These are phyloP conservation scores for Hemicrepidius hirtus DNA, from an alignment of 2,888 invertebrate species.

Conservation along the genomic window DNA sequence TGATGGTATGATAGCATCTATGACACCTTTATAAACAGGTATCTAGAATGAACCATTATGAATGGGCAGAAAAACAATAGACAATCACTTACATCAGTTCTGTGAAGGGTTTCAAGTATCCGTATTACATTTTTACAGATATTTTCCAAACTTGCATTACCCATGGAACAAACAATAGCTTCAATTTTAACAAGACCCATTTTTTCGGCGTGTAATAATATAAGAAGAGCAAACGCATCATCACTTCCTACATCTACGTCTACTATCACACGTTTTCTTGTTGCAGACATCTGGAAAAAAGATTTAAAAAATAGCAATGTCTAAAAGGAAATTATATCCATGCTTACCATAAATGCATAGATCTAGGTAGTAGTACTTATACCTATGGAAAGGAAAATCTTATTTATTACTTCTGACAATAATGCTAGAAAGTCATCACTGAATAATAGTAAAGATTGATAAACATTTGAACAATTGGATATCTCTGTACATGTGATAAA, in stretches of 20 bases:
- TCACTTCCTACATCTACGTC: conserved; percentile 79
- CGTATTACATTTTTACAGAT: conserved; percentile 81
- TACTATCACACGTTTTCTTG: conserved; percentile 68
- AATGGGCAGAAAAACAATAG: background rate
- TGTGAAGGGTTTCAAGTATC: conserved; percentile 76
- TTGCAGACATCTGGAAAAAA: background rate
- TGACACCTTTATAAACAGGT: conserved; percentile 81
- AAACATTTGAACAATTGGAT: too few species aligned
- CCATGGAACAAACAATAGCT: conserved; percentile 83
- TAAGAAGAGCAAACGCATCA: conserved; percentile 77
- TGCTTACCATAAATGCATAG: too few species aligned
- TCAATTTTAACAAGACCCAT: conserved; percentile 73
- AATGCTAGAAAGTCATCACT: too few species aligned
- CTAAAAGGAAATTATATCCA: too few species aligned
- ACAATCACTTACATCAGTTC: conserved; percentile 75
- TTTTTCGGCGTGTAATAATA: conserved; percentile 74
- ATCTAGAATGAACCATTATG: too few species aligned
- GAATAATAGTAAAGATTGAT: too few species aligned
- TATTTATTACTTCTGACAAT: too few species aligned
- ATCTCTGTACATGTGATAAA: too few species aligned
- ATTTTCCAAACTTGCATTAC: conserved; percentile 82
- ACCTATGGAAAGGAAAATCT: too few species aligned
- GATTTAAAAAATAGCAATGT: too few species aligned
- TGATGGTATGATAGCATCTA: conserved; percentile 70
- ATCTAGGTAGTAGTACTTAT: too few species aligned